Conservation (phyloP, 2,888 invertebrate species). For the Andrena camellia region DNA sequence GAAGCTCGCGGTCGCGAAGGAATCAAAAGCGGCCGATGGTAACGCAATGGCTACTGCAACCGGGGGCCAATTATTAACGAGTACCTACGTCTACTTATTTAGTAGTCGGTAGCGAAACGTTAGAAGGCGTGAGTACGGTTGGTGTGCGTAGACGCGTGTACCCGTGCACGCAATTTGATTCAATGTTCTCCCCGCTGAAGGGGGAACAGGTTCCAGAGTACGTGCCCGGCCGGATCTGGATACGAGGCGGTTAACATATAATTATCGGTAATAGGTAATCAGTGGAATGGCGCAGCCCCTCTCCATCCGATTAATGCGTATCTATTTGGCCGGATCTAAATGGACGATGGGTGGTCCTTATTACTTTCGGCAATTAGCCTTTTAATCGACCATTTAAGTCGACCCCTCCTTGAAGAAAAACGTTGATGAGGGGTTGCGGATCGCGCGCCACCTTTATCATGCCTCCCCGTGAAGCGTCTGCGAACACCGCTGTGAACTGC, state of each 20-base stretch:
- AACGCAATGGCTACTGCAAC: constrained; percentile 38
- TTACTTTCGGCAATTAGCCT: constrained; percentile 64
- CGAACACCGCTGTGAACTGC: no score
- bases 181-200: constrained; percentile 59
- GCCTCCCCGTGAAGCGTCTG: not conserved
- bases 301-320: constrained; percentile 66
- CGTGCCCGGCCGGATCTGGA: constrained; percentile 36
- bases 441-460: not conserved
- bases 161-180: constrained; percentile 67
- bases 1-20: constrained; percentile 35
- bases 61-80: constrained; percentile 59
- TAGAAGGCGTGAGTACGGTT: constrained; percentile 66
- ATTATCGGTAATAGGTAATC: constrained; percentile 73
- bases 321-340: constrained; percentile 63
- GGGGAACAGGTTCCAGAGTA: constrained; percentile 67
- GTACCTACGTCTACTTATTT: constrained; percentile 21
- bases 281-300: constrained; percentile 35
- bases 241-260: constrained; percentile 65
- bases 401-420: not conserved
- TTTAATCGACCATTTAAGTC: constrained; percentile 49
- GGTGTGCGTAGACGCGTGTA: constrained; percentile 41
- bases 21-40: constrained; percentile 34
- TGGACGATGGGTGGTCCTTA: constrained; percentile 64
- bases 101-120: constrained; percentile 64
- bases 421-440: not conserved